Percentiles rank a stretch among this genome's conserved stretches.
These are phyloP conservation scores for Antheraea mylitta DNA, from an alignment of 1,140 invertebrate genomes.

Conservation along the genomic window DNA sequence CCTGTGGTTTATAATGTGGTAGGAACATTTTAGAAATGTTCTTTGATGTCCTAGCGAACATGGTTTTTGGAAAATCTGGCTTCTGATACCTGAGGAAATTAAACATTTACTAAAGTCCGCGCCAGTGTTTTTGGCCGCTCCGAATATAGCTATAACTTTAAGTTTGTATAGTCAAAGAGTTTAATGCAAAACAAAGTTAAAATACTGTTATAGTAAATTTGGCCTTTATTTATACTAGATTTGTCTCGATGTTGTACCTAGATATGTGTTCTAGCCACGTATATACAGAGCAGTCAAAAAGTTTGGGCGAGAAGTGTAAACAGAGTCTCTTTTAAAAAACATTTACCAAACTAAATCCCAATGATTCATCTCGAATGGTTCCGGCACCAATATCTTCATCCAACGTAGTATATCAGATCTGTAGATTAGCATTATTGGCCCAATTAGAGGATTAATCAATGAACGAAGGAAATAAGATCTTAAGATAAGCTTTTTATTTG, in stretches of 20 bases:
- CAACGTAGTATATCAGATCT: slow-evolving; percentile 56
- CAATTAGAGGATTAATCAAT: too few species aligned
- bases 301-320: neutral
- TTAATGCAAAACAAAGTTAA: too few species aligned
- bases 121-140: too few species aligned
- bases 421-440: slow-evolving; percentile 17
- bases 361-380: slow-evolving; percentile 46
- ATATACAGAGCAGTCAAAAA: neutral
- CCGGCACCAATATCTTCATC: slow-evolving; percentile 59
- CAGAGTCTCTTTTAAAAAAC: neutral
- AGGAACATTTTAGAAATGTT: slow-evolving; percentile 11
- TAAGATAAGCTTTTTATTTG: too few species aligned
- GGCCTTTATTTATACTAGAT: too few species aligned
- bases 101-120: neutral
- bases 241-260: too few species aligned
- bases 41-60: slow-evolving; percentile 33
- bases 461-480: too few species aligned
- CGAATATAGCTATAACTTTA: too few species aligned
- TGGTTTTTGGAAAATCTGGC: slow-evolving; percentile 49
- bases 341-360: slow-evolving; percentile 63
- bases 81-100: slow-evolving; percentile 48
- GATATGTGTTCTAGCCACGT: too few species aligned
- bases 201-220: too few species aligned
- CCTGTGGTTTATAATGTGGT: slow-evolving; percentile 33
- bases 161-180: too few species aligned